Conservation (phyloP, 2,113 vertebrate species). For the Amblyornis subalaris region DNA sequence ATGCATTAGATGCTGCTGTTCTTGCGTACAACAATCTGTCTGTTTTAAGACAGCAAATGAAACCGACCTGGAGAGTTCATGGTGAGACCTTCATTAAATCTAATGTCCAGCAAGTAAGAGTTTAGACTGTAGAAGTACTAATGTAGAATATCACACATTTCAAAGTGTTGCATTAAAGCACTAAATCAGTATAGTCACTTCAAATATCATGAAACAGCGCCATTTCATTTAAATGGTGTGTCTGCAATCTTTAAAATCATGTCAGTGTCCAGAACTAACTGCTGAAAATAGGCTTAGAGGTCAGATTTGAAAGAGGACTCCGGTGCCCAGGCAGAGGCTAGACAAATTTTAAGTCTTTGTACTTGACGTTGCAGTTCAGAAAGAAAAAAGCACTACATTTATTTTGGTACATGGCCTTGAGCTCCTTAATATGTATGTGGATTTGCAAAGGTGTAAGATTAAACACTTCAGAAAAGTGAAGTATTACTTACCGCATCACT, state of each 20-base stretch:
- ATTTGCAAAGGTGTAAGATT: not conserved
- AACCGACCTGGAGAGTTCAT: constrained; percentile 86
- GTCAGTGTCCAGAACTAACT: not conserved
- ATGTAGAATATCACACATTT: not conserved
- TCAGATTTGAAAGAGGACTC: not conserved
- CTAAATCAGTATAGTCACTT: not conserved
- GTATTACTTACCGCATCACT: not conserved
- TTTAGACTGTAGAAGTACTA: constrained; percentile 41
- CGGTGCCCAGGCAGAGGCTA: rapidly evolving
- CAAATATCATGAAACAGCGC: not conserved
- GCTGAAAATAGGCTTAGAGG: not conserved
- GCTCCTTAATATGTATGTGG: not conserved
- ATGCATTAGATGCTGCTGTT: constrained; percentile 89
- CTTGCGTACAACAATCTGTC: constrained; percentile 89
- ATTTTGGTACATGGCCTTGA: not conserved
- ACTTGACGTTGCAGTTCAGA: not conserved
- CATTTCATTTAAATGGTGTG: not conserved
- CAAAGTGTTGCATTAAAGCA: not conserved
- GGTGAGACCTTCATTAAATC: constrained; percentile 73
- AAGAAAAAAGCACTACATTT: not conserved
- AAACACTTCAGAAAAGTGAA: not conserved
- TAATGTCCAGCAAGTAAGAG: constrained; percentile 32
- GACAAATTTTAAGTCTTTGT: not conserved
- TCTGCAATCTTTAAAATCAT: not conserved
- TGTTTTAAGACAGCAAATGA: constrained; percentile 87